Evolutionary conservation across 2,888 invertebrate species (phyloP).

Genomic region (Lordiphosa andalusiaca): DNA sequence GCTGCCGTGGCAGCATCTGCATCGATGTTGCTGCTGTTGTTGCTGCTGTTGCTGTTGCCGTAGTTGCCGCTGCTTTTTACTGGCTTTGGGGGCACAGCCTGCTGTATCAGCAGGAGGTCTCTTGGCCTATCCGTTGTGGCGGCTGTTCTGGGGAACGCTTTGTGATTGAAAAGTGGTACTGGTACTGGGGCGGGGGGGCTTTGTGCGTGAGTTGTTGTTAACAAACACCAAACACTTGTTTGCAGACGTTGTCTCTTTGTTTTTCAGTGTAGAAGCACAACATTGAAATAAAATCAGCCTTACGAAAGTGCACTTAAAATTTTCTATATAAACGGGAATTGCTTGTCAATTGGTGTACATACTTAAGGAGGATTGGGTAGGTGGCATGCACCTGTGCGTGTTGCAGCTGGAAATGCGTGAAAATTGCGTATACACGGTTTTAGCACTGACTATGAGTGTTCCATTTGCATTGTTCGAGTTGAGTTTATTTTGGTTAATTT

Average conservation of each 20-base stretch:
- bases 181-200: too few species aligned
- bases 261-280: constrained; percentile 75
- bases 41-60: constrained; percentile 24
- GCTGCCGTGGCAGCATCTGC: constrained; percentile 59
- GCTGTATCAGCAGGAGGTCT: constrained; percentile 76
- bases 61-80: constrained; percentile 31
- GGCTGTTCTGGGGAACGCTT: constrained; percentile 52
- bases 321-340: constrained; percentile 61
- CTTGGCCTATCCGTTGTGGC: constrained; percentile 77
- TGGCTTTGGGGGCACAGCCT: constrained; percentile 62
- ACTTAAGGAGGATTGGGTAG: constrained; percentile 8
- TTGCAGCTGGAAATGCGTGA: constrained; percentile 17
- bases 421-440: constrained; percentile 19
- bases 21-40: constrained; percentile 33
- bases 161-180: constrained; percentile 1
- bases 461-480: constrained; percentile 14
- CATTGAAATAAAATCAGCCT: constrained; percentile 80
- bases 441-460: constrained; percentile 1
- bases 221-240: background rate
- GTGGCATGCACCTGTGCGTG: constrained; percentile 40
- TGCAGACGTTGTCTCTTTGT: background rate
- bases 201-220: constrained; percentile 6
- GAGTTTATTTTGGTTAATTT: constrained; percentile 13
- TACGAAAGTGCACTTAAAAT: constrained; percentile 79
- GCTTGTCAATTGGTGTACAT: constrained; percentile 56